Evolutionary conservation across 2,797 vertebrate genomes (phyloP).

Genomic region (Pangasius mekongensis): DNA sequence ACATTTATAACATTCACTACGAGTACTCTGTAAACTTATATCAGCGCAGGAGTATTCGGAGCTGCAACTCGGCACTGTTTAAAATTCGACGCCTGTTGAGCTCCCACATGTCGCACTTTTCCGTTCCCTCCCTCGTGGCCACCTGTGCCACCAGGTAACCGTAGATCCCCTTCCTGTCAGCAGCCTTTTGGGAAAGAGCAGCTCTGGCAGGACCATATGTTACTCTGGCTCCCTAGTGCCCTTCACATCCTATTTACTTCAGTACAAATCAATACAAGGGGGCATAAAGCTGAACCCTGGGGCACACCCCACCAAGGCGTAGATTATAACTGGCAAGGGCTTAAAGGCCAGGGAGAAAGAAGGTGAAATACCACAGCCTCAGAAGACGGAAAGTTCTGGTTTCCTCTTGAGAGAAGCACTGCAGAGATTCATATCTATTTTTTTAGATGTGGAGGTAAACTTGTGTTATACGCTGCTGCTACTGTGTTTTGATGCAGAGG

Average conservation of each 20-base stretch:
- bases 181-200: conserved; percentile 40
- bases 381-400: not conserved
- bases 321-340: conserved; percentile 31
- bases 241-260: conserved; percentile 28
- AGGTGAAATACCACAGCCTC: conserved; percentile 33
- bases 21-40: not conserved
- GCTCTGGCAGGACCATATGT: conserved; percentile 58
- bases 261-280: conserved; percentile 35
- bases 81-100: conserved; percentile 39
- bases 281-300: conserved; percentile 37
- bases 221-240: conserved; percentile 32
- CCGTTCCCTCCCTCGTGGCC: conserved; percentile 27
- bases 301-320: conserved; percentile 26
- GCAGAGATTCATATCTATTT: not conserved
- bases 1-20: not conserved
- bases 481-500: not conserved
- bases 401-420: not conserved
- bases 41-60: not conserved
- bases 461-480: not conserved
- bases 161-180: conserved; percentile 37
- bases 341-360: conserved; percentile 10
- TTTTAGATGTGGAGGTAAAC: not conserved
- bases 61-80: conserved; percentile 20
- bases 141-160: conserved; percentile 48
- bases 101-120: conserved; percentile 42